These are phyloP conservation scores for Tolypeutes matacus DNA, from an alignment of 2,797 vertebrate genomes.

Conservation along the genomic window DNA sequence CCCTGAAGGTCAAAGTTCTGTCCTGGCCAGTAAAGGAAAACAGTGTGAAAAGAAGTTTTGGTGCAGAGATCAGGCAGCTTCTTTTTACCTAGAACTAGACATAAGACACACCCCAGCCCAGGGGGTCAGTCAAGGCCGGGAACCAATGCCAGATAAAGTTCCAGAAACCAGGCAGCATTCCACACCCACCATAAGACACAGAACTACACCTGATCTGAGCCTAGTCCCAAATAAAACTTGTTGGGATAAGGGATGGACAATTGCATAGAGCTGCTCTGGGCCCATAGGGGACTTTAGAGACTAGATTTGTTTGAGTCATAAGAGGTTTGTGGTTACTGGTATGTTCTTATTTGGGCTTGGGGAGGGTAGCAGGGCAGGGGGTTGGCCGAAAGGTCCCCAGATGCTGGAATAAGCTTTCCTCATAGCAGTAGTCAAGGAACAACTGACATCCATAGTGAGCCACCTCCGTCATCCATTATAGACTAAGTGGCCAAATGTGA, in stretches of 20 bases:
- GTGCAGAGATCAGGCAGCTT: not conserved
- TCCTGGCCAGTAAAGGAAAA: not conserved
- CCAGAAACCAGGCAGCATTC: not conserved
- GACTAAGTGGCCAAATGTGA: not conserved
- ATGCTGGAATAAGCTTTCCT: not conserved
- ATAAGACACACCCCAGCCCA: not conserved
- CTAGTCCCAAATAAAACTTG: not conserved
- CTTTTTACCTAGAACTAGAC: not conserved
- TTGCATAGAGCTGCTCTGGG: not conserved
- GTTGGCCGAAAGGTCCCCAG: not conserved
- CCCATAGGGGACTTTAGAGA: not conserved
- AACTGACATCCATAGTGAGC: not conserved
- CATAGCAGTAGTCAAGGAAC: not conserved
- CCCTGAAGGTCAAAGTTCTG: not conserved
- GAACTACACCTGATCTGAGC: not conserved
- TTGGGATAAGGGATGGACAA: not conserved
- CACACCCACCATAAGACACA: not conserved
- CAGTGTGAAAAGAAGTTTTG: not conserved
- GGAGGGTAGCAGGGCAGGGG: accelerated
- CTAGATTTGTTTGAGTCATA: not conserved
- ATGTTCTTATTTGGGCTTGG: not conserved
- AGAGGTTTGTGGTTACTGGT: not conserved
- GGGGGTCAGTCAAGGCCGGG: not conserved
- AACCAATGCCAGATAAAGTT: not conserved
- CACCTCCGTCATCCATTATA: not conserved